Evolutionary conservation across 2,888 invertebrate genomes (phyloP).

Genomic region (Mechanitis mazaeus): DNA sequence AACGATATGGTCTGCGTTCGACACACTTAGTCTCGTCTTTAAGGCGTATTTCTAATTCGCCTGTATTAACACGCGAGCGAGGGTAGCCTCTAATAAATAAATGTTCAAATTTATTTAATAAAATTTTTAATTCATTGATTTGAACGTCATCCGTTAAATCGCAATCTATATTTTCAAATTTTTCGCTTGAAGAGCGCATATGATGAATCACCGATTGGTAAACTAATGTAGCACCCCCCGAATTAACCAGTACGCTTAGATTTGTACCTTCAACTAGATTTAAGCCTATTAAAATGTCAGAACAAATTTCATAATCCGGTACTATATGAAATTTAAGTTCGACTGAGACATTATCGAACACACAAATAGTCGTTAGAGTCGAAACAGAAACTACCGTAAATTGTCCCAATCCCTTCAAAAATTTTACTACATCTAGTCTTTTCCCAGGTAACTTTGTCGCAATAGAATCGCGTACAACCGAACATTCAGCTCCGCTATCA

Average conservation of each 20-base stretch:
- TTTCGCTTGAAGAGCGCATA: not conserved
- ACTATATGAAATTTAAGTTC: slow-evolving; percentile 18
- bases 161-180: slow-evolving; percentile 15
- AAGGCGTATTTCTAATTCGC: slow-evolving; percentile 30
- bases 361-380: slow-evolving; percentile 13
- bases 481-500: slow-evolving; percentile 38
- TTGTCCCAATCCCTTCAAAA: slow-evolving; percentile 15
- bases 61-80: slow-evolving; percentile 33
- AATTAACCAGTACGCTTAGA: slow-evolving; percentile 14
- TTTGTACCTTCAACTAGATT: slow-evolving; percentile 15
- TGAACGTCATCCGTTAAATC: slow-evolving; percentile 16
- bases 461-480: slow-evolving; percentile 32
- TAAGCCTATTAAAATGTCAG: slow-evolving; percentile 20
- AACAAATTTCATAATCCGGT: slow-evolving; percentile 18
- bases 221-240: slow-evolving; percentile 6
- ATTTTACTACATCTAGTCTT: slow-evolving; percentile 20
- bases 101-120: slow-evolving; percentile 32
- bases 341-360: slow-evolving; percentile 13
- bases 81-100: slow-evolving; percentile 33
- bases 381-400: slow-evolving; percentile 16
- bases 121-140: slow-evolving; percentile 4
- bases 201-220: slow-evolving; percentile 8
- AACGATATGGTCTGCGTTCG: slow-evolving; percentile 26
- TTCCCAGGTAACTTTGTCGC: slow-evolving; percentile 32
- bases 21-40: slow-evolving; percentile 34